Conservation (phyloP, 2,113 vertebrate genomes). For the Alouatta palliata region DNA sequence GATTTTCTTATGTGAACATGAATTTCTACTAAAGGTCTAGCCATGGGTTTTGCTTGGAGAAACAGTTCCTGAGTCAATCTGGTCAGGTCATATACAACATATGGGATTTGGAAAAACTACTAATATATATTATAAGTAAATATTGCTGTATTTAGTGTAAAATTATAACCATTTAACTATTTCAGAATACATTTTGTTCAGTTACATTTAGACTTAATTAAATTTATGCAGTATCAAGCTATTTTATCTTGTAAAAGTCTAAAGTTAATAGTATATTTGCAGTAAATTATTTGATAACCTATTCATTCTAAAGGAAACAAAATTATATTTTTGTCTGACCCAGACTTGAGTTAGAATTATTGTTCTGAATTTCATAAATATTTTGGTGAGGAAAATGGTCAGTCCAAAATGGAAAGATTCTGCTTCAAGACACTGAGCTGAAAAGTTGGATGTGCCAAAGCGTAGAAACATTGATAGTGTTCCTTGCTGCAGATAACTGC, state of each 20-base stretch:
- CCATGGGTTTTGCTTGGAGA: conserved; percentile 49
- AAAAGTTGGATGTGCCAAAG: conserved; percentile 80
- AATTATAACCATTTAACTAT: conserved; percentile 48
- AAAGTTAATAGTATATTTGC: conserved; percentile 55
- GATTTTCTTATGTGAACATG: conserved; percentile 52
- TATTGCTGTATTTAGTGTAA: conserved; percentile 42
- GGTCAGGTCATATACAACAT: conserved; percentile 44
- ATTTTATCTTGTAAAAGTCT: conserved; percentile 45
- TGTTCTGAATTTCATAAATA: conserved; percentile 81
- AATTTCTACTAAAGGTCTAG: conserved; percentile 56
- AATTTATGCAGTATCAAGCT: conserved; percentile 57
- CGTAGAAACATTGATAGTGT: conserved; percentile 79
- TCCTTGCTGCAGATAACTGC: conserved; percentile 83
- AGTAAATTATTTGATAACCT: conserved; percentile 72
- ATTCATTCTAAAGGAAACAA: conserved; percentile 87
- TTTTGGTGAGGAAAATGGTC: conserved; percentile 78
- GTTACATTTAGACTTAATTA: conserved; percentile 35
- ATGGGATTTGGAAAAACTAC: conserved; percentile 44
- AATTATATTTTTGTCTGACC: conserved; percentile 90
- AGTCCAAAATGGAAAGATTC: conserved; percentile 75
- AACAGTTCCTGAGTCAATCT: conserved; percentile 61
- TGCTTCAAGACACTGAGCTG: conserved; percentile 87
- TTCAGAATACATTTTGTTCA: conserved; percentile 48
- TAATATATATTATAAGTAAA: conserved; percentile 12
- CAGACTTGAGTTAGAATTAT: conserved; percentile 83